phyloP scores from a whole-genome alignment of 2,113 vertebrate species.

The Phylloscopus trochilus region DNA sequence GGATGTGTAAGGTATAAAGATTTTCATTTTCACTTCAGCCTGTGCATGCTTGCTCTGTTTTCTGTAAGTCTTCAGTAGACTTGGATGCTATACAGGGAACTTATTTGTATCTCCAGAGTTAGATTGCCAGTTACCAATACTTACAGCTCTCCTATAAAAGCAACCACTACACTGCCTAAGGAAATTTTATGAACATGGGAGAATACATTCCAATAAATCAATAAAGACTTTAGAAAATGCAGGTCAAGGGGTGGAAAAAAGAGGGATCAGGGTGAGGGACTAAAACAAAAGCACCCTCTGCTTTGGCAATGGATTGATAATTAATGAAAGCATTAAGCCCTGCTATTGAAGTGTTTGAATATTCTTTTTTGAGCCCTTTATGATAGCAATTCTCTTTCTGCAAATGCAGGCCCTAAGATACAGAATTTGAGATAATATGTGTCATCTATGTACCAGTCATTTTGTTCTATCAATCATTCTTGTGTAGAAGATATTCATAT shows the following conservation, averaged over 20 bases:
- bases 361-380: neutral
- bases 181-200: neutral
- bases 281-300: neutral
- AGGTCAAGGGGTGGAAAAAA: neutral
- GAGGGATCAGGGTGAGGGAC: rapidly evolving
- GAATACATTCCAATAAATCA: neutral
- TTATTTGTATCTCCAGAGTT: neutral
- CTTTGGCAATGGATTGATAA: neutral
- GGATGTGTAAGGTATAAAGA: neutral
- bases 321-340: neutral
- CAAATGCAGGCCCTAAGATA: neutral
- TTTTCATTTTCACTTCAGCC: neutral
- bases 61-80: neutral
- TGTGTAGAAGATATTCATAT: neutral
- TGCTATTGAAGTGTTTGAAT: neutral
- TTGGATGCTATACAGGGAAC: neutral
- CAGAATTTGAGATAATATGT: neutral
- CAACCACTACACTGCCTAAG: neutral
- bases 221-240: neutral
- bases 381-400: neutral
- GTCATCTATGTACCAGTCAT: neutral
- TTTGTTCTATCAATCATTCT: neutral
- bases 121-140: neutral
- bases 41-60: neutral
- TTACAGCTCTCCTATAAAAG: neutral